phyloP scores from a whole-genome alignment of 1,140 invertebrate genomes.

The Cardiocondyla obscurior region DNA sequence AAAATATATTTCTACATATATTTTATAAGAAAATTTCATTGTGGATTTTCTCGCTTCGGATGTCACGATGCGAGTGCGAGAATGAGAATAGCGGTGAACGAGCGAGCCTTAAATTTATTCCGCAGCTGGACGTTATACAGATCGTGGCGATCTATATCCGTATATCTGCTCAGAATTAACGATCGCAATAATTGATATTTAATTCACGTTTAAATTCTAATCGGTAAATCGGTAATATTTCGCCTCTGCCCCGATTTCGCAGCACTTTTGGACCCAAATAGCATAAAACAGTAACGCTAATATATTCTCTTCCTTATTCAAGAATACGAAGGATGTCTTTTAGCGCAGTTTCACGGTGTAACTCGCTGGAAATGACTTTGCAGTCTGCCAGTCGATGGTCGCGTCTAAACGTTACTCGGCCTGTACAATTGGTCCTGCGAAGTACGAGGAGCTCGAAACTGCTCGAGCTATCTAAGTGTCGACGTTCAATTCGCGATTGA shows the following conservation, averaged over 20 bases:
- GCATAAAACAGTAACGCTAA: neutral
- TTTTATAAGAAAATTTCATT: too few relatives aligned
- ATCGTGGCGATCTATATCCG: neutral
- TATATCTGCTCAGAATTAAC: slow-evolving; percentile 12
- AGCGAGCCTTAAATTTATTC: slow-evolving; percentile 33
- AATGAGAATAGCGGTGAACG: too few relatives aligned
- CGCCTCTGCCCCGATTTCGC: neutral
- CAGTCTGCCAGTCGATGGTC: neutral
- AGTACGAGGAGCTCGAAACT: slow-evolving; percentile 4
- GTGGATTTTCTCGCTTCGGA: too few relatives aligned
- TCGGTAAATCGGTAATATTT: neutral
- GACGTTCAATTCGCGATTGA: slow-evolving; percentile 19
- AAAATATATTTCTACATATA: too few relatives aligned
- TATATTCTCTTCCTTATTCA: slow-evolving; percentile 7
- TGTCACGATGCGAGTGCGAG: too few relatives aligned
- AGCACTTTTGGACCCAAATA: slow-evolving; percentile 11
- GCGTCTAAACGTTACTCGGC: slow-evolving; percentile 15
- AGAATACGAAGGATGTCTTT: slow-evolving; percentile 6
- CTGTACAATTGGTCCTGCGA: slow-evolving; percentile 39
- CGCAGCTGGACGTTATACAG: neutral
- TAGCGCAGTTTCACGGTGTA: slow-evolving; percentile 8
- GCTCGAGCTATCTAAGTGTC: neutral
- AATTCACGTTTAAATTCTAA: neutral
- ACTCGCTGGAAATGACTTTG: slow-evolving; percentile 1
- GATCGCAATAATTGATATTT: slow-evolving; percentile 32